phyloP scores from a whole-genome alignment of 2,797 vertebrate genomes.

The Bradypus variegatus region DNA sequence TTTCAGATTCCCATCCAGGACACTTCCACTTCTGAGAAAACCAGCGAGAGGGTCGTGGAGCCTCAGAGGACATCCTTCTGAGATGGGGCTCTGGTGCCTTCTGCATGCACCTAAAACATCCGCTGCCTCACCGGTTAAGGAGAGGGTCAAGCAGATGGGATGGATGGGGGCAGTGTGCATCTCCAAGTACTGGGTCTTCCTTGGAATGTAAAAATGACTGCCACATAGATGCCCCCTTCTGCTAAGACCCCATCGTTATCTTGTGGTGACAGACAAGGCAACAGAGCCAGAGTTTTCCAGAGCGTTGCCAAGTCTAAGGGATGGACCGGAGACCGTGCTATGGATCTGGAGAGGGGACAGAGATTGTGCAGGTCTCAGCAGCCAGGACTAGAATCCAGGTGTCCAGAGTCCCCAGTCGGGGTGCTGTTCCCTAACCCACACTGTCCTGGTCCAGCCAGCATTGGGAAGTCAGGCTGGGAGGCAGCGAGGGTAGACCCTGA shows the following conservation, averaged over 20 bases:
- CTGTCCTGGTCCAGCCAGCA: not conserved
- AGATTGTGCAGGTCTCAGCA: not conserved
- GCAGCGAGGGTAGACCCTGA: not conserved
- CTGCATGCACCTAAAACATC: not conserved
- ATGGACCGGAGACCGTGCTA: not conserved
- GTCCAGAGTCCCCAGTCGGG: not conserved
- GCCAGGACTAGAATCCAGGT: not conserved
- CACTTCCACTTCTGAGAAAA: not conserved
- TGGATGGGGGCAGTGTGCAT: not conserved
- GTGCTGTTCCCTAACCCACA: not conserved
- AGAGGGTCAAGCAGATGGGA: not conserved
- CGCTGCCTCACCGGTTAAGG: not conserved
- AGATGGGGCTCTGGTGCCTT: rapidly evolving
- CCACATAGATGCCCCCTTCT: not conserved
- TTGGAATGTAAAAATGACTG: not conserved
- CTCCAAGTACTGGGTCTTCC: not conserved
- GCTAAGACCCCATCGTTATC: not conserved
- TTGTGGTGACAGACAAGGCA: not conserved
- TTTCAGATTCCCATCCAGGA: not conserved
- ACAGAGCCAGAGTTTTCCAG: too few species aligned
- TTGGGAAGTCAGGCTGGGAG: not conserved
- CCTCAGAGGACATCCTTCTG: not conserved
- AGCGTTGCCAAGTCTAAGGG: rapidly evolving
- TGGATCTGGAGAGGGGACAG: not conserved
- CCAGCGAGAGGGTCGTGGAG: not conserved